Evolutionary conservation across 2,888 invertebrate species (phyloP).

Genomic region (Tinea pellionella): DNA sequence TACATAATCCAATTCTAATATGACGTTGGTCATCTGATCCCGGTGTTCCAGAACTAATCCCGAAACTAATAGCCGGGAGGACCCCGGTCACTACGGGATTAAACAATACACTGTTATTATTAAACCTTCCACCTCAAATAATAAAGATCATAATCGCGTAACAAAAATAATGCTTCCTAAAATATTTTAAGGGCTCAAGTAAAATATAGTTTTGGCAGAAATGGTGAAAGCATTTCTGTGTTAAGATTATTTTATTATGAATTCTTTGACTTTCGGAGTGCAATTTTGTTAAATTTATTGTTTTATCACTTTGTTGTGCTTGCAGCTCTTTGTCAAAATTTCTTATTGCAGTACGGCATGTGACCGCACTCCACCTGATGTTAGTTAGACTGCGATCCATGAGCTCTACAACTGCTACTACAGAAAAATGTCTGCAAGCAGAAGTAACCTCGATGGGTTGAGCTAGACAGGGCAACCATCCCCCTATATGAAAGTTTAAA

Average conservation of each 20-base stretch:
- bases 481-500: too few species aligned
- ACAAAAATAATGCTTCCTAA: constrained; percentile 22
- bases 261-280: constrained; percentile 19
- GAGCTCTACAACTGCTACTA: too few species aligned
- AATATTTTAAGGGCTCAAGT: constrained; percentile 46
- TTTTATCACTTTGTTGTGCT: neutral
- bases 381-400: too few species aligned
- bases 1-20: constrained; percentile 25
- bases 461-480: too few species aligned
- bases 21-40: constrained; percentile 62
- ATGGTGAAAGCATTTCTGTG: constrained; percentile 65
- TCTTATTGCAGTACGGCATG: neutral
- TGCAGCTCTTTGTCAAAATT: neutral
- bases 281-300: neutral
- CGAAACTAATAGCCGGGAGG: constrained; percentile 53
- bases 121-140: neutral
- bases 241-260: constrained; percentile 63
- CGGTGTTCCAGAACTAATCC: constrained; percentile 58
- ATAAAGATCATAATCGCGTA: neutral
- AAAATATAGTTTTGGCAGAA: constrained; percentile 22
- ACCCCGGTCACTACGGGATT: constrained; percentile 3
- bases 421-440: too few species aligned
- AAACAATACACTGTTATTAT: neutral
- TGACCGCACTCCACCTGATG: too few species aligned
- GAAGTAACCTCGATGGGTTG: too few species aligned